These are phyloP conservation scores for Drosophila takahashii DNA, from an alignment of 1,140 invertebrate species.

Conservation along the genomic window DNA sequence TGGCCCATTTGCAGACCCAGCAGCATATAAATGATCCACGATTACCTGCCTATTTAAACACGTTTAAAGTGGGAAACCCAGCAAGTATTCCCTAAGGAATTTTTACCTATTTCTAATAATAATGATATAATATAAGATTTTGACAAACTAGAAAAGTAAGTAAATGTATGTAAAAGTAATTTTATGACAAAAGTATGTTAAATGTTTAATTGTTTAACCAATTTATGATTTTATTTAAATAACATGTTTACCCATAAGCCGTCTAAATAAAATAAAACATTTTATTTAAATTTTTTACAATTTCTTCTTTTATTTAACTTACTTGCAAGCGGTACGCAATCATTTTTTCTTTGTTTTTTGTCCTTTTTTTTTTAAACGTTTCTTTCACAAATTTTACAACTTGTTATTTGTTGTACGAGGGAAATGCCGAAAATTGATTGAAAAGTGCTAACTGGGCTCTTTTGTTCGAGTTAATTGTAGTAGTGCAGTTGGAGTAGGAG, in stretches of 20 bases:
- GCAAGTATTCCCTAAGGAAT: background rate
- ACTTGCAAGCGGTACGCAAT: conserved; percentile 45
- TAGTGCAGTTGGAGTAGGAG: conserved; percentile 6
- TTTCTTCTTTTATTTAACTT: conserved; percentile 63
- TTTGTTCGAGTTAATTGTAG: conserved; percentile 25
- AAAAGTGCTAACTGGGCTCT: conserved; percentile 24
- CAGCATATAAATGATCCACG: conserved; percentile 74
- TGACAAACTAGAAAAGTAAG: too few species aligned
- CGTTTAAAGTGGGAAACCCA: conserved; percentile 24
- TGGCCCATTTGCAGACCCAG: conserved; percentile 78
- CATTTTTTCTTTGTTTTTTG: conserved; percentile 21
- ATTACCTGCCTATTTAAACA: conserved; percentile 41
- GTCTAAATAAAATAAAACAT: background rate
- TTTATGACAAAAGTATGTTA: too few species aligned
- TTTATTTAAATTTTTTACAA: conserved; percentile 27
- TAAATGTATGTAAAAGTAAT: background rate
- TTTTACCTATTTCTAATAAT: background rate
- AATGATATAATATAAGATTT: too few species aligned
- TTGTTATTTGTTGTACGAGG: conserved; percentile 49
- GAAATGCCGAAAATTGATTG: conserved; percentile 48
- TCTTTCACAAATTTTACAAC: conserved; percentile 57
- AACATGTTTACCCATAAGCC: too few species aligned
- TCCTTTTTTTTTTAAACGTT: conserved; percentile 10
- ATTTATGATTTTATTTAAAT: too few species aligned
- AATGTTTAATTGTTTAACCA: background rate